Percentiles rank a stretch among this genome's conserved stretches.
Evolutionary conservation across 2,797 vertebrate species (phyloP).

Genomic region (Cebuella pygmaea): DNA sequence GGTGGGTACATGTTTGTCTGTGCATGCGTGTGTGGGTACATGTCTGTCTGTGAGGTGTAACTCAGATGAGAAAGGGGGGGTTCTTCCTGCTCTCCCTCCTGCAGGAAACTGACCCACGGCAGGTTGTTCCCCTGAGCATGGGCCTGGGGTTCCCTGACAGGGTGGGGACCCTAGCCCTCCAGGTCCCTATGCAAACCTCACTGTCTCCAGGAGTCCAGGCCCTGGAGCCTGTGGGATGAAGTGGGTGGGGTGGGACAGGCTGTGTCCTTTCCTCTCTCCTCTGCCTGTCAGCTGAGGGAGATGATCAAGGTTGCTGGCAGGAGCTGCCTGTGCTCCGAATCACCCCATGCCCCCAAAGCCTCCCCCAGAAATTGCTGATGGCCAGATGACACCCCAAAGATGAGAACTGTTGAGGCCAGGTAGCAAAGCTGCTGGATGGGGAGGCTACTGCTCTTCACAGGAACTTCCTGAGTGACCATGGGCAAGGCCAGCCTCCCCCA

Average conservation of each 20-base stretch:
- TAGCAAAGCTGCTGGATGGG: rapidly evolving
- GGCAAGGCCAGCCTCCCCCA: neutral
- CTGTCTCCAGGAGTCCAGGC: neutral
- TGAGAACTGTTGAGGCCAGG: rapidly evolving
- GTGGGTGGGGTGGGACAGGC: rapidly evolving
- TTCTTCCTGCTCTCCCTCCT: neutral
- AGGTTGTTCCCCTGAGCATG: neutral
- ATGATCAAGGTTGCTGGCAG: rapidly evolving
- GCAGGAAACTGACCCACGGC: neutral
- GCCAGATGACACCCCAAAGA: neutral
- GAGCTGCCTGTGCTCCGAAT: rapidly evolving
- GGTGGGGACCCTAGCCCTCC: rapidly evolving
- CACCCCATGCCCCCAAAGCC: rapidly evolving
- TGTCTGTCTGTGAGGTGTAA: neutral
- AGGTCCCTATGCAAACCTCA: rapidly evolving
- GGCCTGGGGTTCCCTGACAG: neutral
- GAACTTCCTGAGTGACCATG: rapidly evolving
- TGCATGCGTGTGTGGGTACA: no score
- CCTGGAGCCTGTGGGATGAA: rapidly evolving
- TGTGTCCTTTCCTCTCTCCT: no score
- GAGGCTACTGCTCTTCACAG: rapidly evolving
- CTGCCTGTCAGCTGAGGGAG: rapidly evolving
- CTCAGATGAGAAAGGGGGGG: neutral
- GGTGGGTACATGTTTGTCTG: no score
- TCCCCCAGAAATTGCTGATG: no score